phyloP scores from a whole-genome alignment of 2,888 invertebrate species.

The Drosophila lutescens region DNA sequence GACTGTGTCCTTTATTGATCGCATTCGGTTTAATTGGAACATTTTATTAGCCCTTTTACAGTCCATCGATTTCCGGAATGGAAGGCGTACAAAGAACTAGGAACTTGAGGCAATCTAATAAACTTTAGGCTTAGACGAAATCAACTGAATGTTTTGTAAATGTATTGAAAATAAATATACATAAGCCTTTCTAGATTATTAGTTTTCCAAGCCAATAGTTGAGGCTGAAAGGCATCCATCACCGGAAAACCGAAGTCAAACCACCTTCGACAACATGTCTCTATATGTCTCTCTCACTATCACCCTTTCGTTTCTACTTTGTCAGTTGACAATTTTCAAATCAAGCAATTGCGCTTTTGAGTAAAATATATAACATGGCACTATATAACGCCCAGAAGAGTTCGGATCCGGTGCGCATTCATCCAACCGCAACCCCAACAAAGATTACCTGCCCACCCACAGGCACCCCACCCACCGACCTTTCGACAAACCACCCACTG shows the following conservation, averaged over 20 bases:
- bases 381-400: slow-evolving; percentile 54
- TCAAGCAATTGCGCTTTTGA: slow-evolving; percentile 73
- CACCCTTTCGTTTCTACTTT: slow-evolving; percentile 12
- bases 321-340: slow-evolving; percentile 75
- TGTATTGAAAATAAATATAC: not conserved
- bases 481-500: not conserved
- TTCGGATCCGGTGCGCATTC: slow-evolving; percentile 26
- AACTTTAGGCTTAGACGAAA: not conserved
- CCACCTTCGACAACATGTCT: not conserved
- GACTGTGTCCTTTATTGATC: slow-evolving; percentile 38
- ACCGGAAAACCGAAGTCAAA: not conserved
- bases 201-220: not conserved
- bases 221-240: not conserved
- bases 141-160: too few relatives aligned
- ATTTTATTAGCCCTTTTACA: slow-evolving; percentile 40
- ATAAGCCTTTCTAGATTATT: not conserved
- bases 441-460: slow-evolving; percentile 12
- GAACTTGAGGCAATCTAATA: not conserved
- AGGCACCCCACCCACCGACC: not conserved
- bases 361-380: slow-evolving; percentile 71
- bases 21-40: slow-evolving; percentile 36
- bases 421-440: slow-evolving; percentile 39
- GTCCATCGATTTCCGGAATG: slow-evolving; percentile 21
- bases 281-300: not conserved
- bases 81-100: not conserved